These are phyloP conservation scores for Alethe diademata DNA, from an alignment of 2,113 vertebrate species.

Conservation along the genomic window DNA sequence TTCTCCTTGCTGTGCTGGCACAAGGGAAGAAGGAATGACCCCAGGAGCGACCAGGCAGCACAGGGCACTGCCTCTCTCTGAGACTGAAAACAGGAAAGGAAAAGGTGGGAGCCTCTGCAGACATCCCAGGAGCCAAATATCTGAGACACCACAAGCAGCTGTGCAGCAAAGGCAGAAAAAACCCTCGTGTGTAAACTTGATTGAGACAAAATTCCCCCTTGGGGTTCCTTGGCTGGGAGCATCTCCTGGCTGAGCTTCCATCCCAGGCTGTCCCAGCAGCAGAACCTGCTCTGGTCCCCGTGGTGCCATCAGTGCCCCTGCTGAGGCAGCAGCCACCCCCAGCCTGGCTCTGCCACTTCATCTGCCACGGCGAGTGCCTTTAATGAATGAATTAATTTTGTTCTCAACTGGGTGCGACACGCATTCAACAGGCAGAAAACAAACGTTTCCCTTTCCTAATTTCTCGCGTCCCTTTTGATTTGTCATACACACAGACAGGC, in stretches of 20 bases:
- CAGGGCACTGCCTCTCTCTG: fast-evolving
- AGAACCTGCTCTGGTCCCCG: background rate
- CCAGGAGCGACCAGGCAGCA: fast-evolving
- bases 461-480: background rate
- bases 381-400: constrained; percentile 31
- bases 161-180: background rate
- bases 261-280: fast-evolving
- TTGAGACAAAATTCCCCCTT: background rate
- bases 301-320: fast-evolving
- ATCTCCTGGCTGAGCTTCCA: background rate
- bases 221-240: background rate
- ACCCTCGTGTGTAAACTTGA: background rate
- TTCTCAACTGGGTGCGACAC: background rate
- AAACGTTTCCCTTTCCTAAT: constrained; percentile 45
- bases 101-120: background rate
- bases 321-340: background rate
- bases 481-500: fast-evolving
- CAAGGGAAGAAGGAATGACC: background rate
- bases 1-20: background rate
- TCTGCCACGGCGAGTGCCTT: background rate
- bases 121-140: background rate
- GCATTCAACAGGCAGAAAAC: background rate
- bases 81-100: background rate
- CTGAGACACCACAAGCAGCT: fast-evolving
- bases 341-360: background rate